Evolutionary conservation across 2,888 invertebrate species (phyloP), one percentile per base, ranked within the genome.

Genomic region (Hartigia nigra): DNA sequence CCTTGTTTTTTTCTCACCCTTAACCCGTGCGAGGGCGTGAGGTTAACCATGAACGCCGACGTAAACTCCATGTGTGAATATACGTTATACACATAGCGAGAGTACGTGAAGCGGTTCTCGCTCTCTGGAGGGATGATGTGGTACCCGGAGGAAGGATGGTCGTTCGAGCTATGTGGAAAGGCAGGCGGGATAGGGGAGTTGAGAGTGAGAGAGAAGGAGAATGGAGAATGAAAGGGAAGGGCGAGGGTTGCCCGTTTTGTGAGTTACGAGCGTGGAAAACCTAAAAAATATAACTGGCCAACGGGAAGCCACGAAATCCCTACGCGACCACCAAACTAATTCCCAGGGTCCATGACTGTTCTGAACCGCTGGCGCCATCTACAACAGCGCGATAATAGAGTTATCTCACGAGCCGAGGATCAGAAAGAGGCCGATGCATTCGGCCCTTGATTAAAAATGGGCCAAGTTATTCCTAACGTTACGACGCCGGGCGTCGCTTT

Each of bases 1-100:
- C 84, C 84, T 81, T 86, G 85, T 86, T 85, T 72, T 31, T 86
- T 84, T 81, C 83, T 78, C 86, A 84, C 85, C 87, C 86, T 86
- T 85, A 85, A 84, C 83, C 82, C 74, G 81, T 81, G 81, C 81
- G 79, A 80, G 80, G 79, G 74, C 80, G 83, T 82, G 83, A 86
- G 84, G 86, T 84, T 86, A 86, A 86, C 84, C 86, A 69, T 69
- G 74, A 76, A 72, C 72, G 31, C 32, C 32, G 72, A 72, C 72
- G 72, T 55, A 55, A 55, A 55, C 9, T 55, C 55, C 55, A 55
- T 55, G 55, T 23, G 55, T 55, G 55, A 55, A 55, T 55, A 55
- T 55, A 55, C 55, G 55, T 5, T 55, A 9, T 9, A 55, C 55
- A 72, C n/a, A 23, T 4, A 4, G 34, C 34, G 14, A 12, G 23